Evolutionary conservation across 2,797 vertebrate species (phyloP).

Genomic region (Enteromius thamalakanensis): DNA sequence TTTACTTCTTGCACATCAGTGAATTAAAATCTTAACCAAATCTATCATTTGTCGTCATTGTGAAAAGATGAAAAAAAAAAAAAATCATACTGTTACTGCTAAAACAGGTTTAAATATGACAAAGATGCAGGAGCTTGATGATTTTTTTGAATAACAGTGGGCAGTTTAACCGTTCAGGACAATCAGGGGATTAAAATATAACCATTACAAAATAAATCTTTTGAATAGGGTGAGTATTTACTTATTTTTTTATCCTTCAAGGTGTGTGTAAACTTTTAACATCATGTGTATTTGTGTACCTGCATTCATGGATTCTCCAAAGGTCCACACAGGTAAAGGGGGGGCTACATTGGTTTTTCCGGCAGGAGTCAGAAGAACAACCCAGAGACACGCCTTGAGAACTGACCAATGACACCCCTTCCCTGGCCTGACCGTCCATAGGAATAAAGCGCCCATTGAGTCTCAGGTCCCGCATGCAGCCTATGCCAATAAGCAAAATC

Average conservation of each 20-base stretch:
- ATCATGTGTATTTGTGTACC: slow-evolving; percentile 67
- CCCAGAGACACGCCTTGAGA: slow-evolving; percentile 80
- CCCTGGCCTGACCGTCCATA: slow-evolving; percentile 78
- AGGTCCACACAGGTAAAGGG: slow-evolving; percentile 87
- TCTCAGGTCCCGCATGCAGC: slow-evolving; percentile 87
- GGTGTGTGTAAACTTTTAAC: not conserved
- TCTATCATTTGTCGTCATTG: no score
- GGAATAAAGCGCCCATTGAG: slow-evolving; percentile 85
- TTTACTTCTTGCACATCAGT: no score
- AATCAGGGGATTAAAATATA: not conserved
- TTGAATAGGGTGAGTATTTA: not conserved
- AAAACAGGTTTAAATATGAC: not conserved
- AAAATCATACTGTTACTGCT: not conserved
- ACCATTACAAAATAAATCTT: not conserved
- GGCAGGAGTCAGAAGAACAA: slow-evolving; percentile 87
- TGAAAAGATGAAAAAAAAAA: not conserved
- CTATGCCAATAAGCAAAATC: slow-evolving; percentile 65
- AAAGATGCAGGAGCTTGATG: not conserved
- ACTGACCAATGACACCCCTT: slow-evolving; percentile 81
- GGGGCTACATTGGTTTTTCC: slow-evolving; percentile 83
- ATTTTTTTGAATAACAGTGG: not conserved
- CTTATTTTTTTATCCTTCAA: not conserved
- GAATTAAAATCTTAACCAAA: no score
- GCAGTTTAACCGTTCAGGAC: not conserved
- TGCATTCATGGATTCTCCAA: slow-evolving; percentile 91